Evolutionary conservation across 2,113 vertebrate species (phyloP), one percentile per base, ranked within the genome.

Genomic region (Seriola rivoliana): DNA sequence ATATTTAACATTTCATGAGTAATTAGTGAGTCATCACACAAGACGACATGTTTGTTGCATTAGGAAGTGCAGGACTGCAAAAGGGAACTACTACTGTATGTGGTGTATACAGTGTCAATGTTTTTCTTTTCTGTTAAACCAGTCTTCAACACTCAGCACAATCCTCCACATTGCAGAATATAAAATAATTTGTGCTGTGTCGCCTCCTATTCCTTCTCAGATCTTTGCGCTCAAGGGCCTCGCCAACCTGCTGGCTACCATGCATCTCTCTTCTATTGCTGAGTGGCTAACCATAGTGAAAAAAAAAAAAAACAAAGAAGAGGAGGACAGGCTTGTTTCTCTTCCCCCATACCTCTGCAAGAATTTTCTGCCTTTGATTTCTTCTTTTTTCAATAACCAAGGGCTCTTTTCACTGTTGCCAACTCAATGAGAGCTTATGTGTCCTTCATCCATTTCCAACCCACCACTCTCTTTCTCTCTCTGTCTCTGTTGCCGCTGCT

Each of bases 361-460:
- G 89, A 89, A 94, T 91, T 86, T 87, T 91, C 75, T 84, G 80
- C 81, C 91, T 93, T 95, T 94, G 92, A 94, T 92, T 93, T 89
- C 73, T 81, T 87, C 34, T 88, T 89, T 93, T 92, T 93, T 88
- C 82, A 92, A 88, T 90, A 92, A 92, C 91, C 87, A 85, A 91
- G 78, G 80, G 79, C 88, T 92, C 89, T 93, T 89, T 93, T 93
- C 86, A 89, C 79, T 81, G 77, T 84, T 93, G 87, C 89, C 92
- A 93, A 81, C 89, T 89, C 91, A 91, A 90, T 85, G 75, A 89
- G 75, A 89, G 85, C 90, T 90, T 91, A 82, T 76, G 75, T 59
- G 81, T 89, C 92, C 90, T 93, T 95, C 90, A 87, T 89, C 90
- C 80, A 88, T 84, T 91, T 93, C 88, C 92, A 93, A 80, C 84